Base-by-base conservation (phyloP, 2,113 vertebrate species). In the Herpetotheres cachinnans region DNA sequence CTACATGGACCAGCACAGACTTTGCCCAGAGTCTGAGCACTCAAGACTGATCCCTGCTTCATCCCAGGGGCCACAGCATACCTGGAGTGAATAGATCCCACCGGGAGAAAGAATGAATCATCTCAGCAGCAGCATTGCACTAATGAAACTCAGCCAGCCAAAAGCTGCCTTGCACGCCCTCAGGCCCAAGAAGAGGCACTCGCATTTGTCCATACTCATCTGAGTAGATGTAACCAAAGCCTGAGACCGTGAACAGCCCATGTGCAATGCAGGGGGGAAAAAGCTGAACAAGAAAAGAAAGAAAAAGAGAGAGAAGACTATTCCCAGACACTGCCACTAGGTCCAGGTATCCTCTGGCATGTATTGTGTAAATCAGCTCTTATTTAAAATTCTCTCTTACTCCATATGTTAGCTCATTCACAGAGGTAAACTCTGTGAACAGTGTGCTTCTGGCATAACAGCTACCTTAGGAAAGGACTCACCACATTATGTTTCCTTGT, bases 121-220 rank as follows among this genome's bases (percentile, higher is more conserved):
- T 36, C 66, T 77, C 90, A 72, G 58, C 29, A 88, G 55, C 7
- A 69, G 13, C 52, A 36, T 7, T 72, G 34, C 36, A 30, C 58
- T 59, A 52, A 36, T 22, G 40, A 71, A 87, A 46, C 30, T 55
- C 27, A 70, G 22, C 22, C 54, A 82, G 44, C 21, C 1, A 1
- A 80, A 82, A 93, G 18, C 34, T 80, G 88, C 38, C 49, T 70
- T 55, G 36, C 74, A 29, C 0, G 0, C 10, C 44, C 27, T 69
- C 2, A 1, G 14, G 44, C n/a, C 30, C 63, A 52, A 81, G 56
- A 49, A 80, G n/a, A 89, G 63, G 49, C 2, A 4, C 9, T 59
- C 0, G 0, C 16, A 47, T 61, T 73, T 83, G 42, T 56, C 47
- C 36, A 2, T 52, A 30, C 8, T 36, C 56, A 24, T 71, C 52